phyloP scores from a whole-genome alignment of 2,797 vertebrate species.

The Ficedula albicollis region DNA sequence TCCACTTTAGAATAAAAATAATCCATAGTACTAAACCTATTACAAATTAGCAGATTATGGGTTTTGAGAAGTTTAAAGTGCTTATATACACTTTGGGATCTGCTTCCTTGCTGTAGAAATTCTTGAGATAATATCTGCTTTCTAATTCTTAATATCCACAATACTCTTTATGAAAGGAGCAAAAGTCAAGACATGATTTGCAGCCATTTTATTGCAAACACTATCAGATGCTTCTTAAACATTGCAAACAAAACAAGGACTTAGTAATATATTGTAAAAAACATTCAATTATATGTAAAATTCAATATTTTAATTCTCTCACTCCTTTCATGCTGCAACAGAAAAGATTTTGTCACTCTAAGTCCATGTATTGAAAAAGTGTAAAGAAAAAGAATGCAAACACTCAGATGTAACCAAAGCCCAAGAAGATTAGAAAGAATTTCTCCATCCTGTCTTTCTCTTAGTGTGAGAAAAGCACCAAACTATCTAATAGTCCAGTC shows the following conservation, averaged over 20 bases:
- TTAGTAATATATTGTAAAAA: neutral
- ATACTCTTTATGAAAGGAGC: neutral
- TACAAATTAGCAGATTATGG: neutral
- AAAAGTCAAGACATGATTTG: neutral
- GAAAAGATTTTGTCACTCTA: neutral
- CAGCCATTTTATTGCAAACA: neutral
- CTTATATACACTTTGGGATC: neutral
- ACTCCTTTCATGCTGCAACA: fast-evolving
- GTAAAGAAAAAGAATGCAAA: neutral
- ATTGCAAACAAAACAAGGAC: neutral
- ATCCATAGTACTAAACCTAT: neutral
- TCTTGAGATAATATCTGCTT: neutral
- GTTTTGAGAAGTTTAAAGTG: neutral
- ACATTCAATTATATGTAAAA: neutral
- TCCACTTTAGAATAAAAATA: neutral
- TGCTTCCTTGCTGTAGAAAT: neutral
- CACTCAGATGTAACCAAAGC: neutral
- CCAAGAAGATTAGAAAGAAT: neutral
- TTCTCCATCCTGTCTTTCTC: neutral
- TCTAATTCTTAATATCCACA: neutral
- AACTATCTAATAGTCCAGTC: neutral
- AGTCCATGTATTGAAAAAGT: neutral
- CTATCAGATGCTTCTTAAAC: neutral
- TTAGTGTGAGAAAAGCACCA: neutral
- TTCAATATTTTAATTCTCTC: neutral